A percentile compares a stretch with the other conserved stretches of the same genome.
phyloP scores from a whole-genome alignment of 2,888 invertebrate genomes.

The Acanthopleura granulata region DNA sequence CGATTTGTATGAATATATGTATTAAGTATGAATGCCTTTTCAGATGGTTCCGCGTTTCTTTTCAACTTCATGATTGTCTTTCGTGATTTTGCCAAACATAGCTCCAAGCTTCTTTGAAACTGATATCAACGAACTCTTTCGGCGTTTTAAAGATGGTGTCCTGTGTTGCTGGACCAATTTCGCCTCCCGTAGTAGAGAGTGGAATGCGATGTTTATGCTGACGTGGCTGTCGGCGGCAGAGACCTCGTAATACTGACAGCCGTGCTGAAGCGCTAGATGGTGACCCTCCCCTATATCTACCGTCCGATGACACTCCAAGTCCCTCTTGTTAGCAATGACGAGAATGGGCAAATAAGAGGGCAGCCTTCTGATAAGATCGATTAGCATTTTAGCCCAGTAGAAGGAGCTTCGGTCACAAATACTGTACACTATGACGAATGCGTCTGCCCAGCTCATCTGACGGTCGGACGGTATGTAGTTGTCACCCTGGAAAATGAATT shows the following conservation, averaged over 20 bases:
- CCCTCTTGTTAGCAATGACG: constrained; percentile 84
- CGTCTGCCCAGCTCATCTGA: constrained; percentile 79
- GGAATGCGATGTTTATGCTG: constrained; percentile 51
- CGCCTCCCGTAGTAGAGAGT: constrained; percentile 49
- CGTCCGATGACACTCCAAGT: constrained; percentile 72
- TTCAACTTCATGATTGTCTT: neutral
- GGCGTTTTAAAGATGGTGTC: constrained; percentile 39
- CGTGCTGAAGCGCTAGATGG: constrained; percentile 48
- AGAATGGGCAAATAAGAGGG: constrained; percentile 84
- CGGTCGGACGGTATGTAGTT: constrained; percentile 25
- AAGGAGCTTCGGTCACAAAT: constrained; percentile 84
- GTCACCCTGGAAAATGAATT: neutral
- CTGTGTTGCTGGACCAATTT: constrained; percentile 47
- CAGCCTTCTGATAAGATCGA: constrained; percentile 38
- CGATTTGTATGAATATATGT: too few relatives aligned
- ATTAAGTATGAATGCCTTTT: neutral
- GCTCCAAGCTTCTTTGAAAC: constrained; percentile 53
- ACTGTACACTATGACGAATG: constrained; percentile 85
- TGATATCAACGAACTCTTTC: constrained; percentile 46
- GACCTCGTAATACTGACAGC: constrained; percentile 57
- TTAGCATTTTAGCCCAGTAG: constrained; percentile 68
- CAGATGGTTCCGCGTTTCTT: constrained; percentile 8
- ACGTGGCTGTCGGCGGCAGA: constrained; percentile 54
- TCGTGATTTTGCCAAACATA: constrained; percentile 49
- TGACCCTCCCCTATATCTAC: constrained; percentile 76